Evolutionary conservation across 2,888 invertebrate species (phyloP).

Genomic region (Argyresthia goedartella): DNA sequence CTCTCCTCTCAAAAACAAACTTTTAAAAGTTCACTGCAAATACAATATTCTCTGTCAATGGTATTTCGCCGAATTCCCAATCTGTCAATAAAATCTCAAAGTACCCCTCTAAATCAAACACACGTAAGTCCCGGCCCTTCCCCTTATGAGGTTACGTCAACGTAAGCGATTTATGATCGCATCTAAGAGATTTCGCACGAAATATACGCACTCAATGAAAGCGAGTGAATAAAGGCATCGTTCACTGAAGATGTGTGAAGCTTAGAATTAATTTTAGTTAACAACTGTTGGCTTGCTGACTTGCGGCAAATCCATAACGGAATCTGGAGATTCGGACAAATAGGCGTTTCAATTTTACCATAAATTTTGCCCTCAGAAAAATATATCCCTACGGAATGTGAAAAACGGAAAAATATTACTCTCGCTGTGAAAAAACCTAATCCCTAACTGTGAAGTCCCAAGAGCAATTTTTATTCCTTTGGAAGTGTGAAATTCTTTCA

Average conservation of each 20-base stretch:
- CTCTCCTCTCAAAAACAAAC: no score
- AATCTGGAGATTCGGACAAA: no score
- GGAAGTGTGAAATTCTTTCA: no score
- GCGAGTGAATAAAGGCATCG: no score
- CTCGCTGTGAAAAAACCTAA: background rate
- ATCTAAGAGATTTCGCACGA: conserved; percentile 58
- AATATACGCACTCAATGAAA: conserved; percentile 15
- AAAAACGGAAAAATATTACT: background rate
- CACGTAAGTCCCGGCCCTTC: conserved; percentile 26
- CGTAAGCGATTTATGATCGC: conserved; percentile 63
- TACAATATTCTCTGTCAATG: no score
- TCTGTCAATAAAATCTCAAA: background rate
- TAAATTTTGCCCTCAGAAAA: conserved; percentile 13
- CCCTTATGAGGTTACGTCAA: conserved; percentile 66
- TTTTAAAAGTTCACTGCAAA: no score
- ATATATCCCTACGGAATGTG: background rate
- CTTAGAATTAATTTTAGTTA: no score
- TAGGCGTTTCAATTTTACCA: no score
- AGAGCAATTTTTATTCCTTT: no score
- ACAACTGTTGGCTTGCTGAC: no score
- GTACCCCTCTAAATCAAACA: background rate
- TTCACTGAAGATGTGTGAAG: no score
- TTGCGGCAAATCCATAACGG: no score
- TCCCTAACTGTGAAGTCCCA: background rate
- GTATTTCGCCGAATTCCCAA: background rate